These are phyloP conservation scores for Peromyscus maniculatus DNA, from an alignment of 2,113 vertebrate genomes.

Conservation along the genomic window DNA sequence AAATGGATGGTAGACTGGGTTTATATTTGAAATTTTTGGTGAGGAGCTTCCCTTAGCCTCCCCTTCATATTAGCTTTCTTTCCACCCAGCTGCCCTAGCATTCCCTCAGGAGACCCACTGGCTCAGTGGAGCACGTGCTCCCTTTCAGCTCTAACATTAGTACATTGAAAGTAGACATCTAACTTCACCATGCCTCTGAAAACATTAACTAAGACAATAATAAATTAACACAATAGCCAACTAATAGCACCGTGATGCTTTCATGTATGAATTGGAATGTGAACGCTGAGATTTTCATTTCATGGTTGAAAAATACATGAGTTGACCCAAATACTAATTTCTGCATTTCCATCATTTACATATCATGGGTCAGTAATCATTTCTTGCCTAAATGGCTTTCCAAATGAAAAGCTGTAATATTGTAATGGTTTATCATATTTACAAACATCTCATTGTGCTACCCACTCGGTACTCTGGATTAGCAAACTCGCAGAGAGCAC, in stretches of 20 bases:
- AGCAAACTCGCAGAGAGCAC: slow-evolving; percentile 71
- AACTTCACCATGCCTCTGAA: slow-evolving; percentile 65
- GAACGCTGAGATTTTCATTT: slow-evolving; percentile 89
- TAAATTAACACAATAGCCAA: slow-evolving; percentile 86
- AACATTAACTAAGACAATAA: slow-evolving; percentile 87
- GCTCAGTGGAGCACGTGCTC: neutral
- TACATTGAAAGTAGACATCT: slow-evolving; percentile 34
- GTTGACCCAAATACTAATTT: slow-evolving; percentile 91
- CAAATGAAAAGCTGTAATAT: slow-evolving; percentile 88
- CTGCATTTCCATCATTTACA: slow-evolving; percentile 88
- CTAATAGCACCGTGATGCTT: slow-evolving; percentile 83
- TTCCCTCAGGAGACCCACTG: slow-evolving; percentile 30
- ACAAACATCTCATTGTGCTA: slow-evolving; percentile 86
- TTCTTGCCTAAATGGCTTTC: slow-evolving; percentile 89
- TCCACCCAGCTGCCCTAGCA: neutral
- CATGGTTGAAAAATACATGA: slow-evolving; percentile 90
- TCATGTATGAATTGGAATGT: slow-evolving; percentile 87
- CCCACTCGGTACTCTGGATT: slow-evolving; percentile 78
- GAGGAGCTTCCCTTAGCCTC: neutral
- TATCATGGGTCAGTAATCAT: slow-evolving; percentile 89
- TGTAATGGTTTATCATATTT: slow-evolving; percentile 87
- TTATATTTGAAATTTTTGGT: neutral
- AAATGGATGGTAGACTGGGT: neutral
- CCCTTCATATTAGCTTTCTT: neutral
- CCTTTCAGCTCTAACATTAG: slow-evolving; percentile 32